Evolutionary conservation across 2,888 invertebrate genomes (phyloP), one percentile per base, ranked within the genome.

Genomic region (Tipula lateralis): DNA sequence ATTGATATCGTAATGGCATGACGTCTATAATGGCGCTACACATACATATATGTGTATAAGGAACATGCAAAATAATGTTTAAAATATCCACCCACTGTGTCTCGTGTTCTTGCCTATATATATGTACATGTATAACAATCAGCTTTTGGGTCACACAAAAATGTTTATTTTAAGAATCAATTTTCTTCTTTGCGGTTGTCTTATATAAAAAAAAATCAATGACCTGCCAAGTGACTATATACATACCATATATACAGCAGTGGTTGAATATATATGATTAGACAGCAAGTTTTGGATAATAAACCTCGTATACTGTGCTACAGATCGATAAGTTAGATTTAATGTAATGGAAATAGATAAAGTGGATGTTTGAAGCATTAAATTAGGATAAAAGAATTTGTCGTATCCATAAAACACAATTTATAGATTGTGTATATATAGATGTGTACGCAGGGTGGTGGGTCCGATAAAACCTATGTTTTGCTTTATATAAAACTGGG

Each of bases 311-410:
- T 66, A 66, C 24, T 19, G 66, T 24, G 24, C 66, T 24, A 9
- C 66, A 66, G 66, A 66, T 66, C 66, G 66, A 66, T 66, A 66
- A 66, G 24, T 66, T 66, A 9, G 66, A 66, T 66, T 66, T 66
- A 66, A 66, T 66, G 24, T 66, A 66, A 66, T 66, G 66, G 66
- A 66, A 66, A 66, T 66, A 66, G 66, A 66, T 66, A 66, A 66
- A 66, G 66, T 66, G 24, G 66, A 66, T 66, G 24, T 66, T 66
- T 66, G 19, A 66, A 66, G 66, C 66, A 66, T 24, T 66, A 66
- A 66, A 66, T 66, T 66, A 66, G 66, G 66, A 9, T 66, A 66
- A 24, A 66, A 66, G 9, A 66, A 66, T 66, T 66, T 66, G 66
- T 66, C 66, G 9, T 44, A n/a, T 66, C n/a, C 16, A 50, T 50